Evolutionary conservation across 2,888 invertebrate genomes (phyloP).

Genomic region (Tipula vernalis): DNA sequence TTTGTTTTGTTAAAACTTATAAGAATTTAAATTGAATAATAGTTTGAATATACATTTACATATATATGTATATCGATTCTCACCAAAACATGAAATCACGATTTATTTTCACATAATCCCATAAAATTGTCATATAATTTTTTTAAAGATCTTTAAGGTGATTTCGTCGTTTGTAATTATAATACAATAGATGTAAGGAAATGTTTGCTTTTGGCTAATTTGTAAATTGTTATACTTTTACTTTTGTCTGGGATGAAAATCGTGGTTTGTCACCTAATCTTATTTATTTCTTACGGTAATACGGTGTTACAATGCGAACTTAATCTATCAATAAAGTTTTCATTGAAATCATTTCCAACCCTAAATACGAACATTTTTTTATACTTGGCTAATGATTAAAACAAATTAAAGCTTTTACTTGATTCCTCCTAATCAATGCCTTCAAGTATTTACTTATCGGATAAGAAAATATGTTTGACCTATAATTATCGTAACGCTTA

Average conservation of each 20-base stretch:
- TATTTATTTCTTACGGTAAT: no score
- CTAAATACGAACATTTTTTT: no score
- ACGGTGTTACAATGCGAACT: no score
- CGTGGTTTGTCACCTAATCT: background rate
- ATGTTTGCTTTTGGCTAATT: background rate
- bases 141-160: background rate
- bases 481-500: no score
- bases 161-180: background rate
- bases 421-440: no score
- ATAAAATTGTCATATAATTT: background rate
- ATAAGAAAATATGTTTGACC: no score
- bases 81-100: background rate
- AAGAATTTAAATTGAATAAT: background rate
- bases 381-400: no score
- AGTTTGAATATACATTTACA: background rate
- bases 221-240: background rate
- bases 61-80: background rate
- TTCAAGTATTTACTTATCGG: no score
- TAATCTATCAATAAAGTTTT: no score
- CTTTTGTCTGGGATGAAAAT: background rate
- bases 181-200: background rate
- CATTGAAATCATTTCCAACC: no score
- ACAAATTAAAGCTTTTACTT: no score
- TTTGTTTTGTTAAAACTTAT: background rate
- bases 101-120: background rate